These are phyloP conservation scores for Urocolius indicus DNA, from an alignment of 2,113 vertebrate species.

Conservation along the genomic window DNA sequence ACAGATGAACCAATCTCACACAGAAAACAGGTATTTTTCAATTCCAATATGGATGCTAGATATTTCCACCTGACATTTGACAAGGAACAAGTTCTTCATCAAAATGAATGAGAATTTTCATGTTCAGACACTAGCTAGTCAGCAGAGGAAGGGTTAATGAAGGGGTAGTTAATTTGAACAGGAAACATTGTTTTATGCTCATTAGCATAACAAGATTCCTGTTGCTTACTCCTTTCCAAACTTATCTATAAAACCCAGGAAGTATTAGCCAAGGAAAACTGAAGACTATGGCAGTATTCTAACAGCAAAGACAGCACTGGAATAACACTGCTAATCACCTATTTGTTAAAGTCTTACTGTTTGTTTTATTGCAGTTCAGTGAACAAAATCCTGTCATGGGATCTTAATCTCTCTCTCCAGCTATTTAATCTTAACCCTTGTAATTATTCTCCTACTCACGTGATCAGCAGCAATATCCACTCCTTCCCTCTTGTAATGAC, in stretches of 20 bases:
- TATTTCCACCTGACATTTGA: background rate
- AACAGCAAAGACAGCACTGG: background rate
- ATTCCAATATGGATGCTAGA: background rate
- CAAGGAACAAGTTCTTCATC: background rate
- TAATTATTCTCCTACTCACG: background rate
- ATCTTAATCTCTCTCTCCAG: conserved; percentile 57
- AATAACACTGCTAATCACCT: background rate
- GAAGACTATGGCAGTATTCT: background rate
- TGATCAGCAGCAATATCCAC: background rate
- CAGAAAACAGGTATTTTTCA: background rate
- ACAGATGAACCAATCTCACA: background rate
- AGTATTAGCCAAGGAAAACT: background rate
- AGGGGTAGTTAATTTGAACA: background rate
- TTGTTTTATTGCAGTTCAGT: conserved; percentile 45
- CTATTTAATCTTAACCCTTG: conserved; percentile 25
- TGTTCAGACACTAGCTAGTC: background rate
- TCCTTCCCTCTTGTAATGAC: background rate
- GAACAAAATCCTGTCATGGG: conserved; percentile 51
- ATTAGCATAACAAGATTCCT: background rate
- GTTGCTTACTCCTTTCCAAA: background rate
- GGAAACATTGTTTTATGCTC: background rate
- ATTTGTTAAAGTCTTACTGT: conserved; percentile 22
- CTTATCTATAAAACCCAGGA: background rate
- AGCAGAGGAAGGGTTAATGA: background rate
- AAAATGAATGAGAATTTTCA: background rate